Percentiles rank a stretch among this genome's conserved stretches.
Evolutionary conservation across 2,113 vertebrate genomes (phyloP).

Genomic region (Grallaria varia): DNA sequence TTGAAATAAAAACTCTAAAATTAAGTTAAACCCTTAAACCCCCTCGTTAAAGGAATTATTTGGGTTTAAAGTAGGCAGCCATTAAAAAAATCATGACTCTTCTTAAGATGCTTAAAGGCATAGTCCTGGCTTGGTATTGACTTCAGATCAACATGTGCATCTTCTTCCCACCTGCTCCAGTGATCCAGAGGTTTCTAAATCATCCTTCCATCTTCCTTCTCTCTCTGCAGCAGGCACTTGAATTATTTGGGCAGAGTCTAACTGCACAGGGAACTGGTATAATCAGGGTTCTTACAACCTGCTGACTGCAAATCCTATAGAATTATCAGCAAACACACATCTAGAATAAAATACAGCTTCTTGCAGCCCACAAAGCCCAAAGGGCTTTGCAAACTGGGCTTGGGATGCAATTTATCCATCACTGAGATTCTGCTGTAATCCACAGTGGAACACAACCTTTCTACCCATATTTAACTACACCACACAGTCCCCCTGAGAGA

Average conservation of each 20-base stretch:
- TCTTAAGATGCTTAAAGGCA: not conserved
- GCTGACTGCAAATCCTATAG: not conserved
- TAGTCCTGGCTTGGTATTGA: not conserved
- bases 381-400: not conserved
- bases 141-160: not conserved
- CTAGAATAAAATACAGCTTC: not conserved
- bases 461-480: not conserved
- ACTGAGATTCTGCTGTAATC: not conserved
- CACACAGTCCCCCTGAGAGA: not conserved
- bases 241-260: not conserved
- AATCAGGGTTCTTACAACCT: not conserved
- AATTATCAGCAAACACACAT: constrained; percentile 11
- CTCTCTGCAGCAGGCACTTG: not conserved
- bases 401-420: not conserved
- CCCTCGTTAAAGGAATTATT: not conserved
- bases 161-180: not conserved
- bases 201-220: not conserved
- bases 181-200: not conserved
- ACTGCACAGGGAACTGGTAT: not conserved
- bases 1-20: constrained; percentile 50
- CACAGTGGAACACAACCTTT: not conserved
- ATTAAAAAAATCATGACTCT: not conserved
- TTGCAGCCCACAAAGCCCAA: not conserved
- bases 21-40: constrained; percentile 38
- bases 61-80: not conserved